Evolutionary conservation across 2,888 invertebrate genomes (phyloP), one percentile per base, ranked within the genome.

Genomic region (Pollenia angustigena): DNA sequence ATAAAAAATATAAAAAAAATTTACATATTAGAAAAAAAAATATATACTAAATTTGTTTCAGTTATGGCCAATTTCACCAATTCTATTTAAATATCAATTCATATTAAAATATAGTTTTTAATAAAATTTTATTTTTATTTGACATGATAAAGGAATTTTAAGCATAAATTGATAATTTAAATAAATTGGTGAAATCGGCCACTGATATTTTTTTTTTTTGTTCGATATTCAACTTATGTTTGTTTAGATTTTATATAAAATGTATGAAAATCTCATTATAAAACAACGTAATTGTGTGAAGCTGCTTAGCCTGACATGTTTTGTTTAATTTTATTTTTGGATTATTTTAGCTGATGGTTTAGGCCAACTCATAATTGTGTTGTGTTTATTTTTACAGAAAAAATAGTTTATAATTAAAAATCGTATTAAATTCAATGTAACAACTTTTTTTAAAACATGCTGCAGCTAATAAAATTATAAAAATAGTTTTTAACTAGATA

Each of bases 221-320:
- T 6, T 32, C 0, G 32, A 32, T 32, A 6, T 6, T 32, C 32
- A 11, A 4, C 14, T 10, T 23, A 66, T 66, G 62, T n/a, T 54
- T 32, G 12, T 60, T 50, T 50, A n/a, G 42, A 10, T 18, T 11
- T 14, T 64, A 46, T 48, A 62, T 60, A 82, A 81, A 75, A 81
- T 82, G 76, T 81, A 79, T 81, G 76, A 83, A 69, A 81, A 81
- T 81, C 79, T 78, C 78, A 74, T 81, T 76, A 80, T 11, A 11
- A 64, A 58, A 50, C 74, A 81, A 81, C 7, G 14, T 58, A 4
- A 50, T 50, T 58, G 48, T 76, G 60, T 64, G 18, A 1, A 46
- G 42, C 42, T 75, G 86, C 64, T 80, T 80, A 66, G 71, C 58
- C 72, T 75, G 82, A 87, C 66, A 72, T 84, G 60, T 60, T 76